Evolutionary conservation across 2,888 invertebrate species (phyloP).

Genomic region (Uropetala carovei): DNA sequence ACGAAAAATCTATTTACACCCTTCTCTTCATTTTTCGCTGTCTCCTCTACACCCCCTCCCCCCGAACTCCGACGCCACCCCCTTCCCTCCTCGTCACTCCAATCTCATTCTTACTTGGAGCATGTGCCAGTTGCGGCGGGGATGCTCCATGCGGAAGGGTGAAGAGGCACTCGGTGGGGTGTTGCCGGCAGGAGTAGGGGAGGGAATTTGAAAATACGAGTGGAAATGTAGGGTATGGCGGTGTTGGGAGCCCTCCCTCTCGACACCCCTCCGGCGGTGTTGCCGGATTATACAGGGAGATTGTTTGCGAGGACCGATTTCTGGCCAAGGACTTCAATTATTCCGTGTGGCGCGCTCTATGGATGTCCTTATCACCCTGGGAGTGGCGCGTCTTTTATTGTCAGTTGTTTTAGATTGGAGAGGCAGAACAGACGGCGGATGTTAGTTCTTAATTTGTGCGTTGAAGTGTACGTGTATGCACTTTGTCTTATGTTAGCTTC

Average conservation of each 20-base stretch:
- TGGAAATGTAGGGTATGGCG: slow-evolving; percentile 64
- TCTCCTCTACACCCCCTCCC: not conserved
- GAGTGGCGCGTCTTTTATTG: too few relatives aligned
- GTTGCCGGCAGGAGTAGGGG: not conserved
- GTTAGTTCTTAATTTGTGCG: too few relatives aligned
- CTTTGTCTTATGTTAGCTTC: too few relatives aligned
- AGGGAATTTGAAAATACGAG: slow-evolving; percentile 54
- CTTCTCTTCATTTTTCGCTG: not conserved
- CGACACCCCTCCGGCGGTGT: not conserved
- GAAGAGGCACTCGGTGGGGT: slow-evolving; percentile 9
- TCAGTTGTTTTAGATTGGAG: too few relatives aligned
- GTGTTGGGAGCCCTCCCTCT: slow-evolving; percentile 5
- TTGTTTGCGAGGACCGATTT: not conserved
- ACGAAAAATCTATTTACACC: not conserved
- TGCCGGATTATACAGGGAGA: not conserved
- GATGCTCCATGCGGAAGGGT: slow-evolving; percentile 37
- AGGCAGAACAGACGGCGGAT: too few relatives aligned
- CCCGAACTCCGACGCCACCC: not conserved
- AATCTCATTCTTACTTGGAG: slow-evolving; percentile 8
- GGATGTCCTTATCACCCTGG: not conserved
- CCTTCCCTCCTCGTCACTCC: not conserved
- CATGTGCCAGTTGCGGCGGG: slow-evolving; percentile 40
- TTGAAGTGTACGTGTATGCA: too few relatives aligned
- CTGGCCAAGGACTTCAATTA: not conserved
- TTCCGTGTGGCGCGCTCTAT: not conserved